phyloP scores from a whole-genome alignment of 2,797 vertebrate genomes.

The Cottoperca gobio region DNA sequence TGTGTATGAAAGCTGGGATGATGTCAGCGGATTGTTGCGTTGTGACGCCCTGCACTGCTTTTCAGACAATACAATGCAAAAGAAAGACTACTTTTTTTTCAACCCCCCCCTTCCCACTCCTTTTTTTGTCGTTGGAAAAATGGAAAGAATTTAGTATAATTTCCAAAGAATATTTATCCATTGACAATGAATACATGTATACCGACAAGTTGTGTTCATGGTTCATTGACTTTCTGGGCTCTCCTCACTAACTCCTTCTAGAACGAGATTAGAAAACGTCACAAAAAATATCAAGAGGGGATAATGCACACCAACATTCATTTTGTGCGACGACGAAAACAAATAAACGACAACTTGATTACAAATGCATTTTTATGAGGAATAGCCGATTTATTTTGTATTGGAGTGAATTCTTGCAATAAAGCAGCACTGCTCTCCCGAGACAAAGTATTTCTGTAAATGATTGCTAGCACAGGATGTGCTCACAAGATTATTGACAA shows the following conservation, averaged over 20 bases:
- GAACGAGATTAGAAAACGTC: constrained; percentile 25
- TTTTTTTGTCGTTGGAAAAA: constrained; percentile 1
- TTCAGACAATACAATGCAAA: constrained; percentile 38
- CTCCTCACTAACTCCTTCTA: constrained; percentile 6
- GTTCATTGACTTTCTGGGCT: constrained; percentile 2
- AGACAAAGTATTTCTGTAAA: constrained; percentile 25
- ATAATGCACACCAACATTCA: constrained; percentile 11
- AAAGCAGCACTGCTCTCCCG: not conserved
- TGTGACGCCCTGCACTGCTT: constrained; percentile 10
- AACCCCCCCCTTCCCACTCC: not conserved
- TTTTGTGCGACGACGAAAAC: constrained; percentile 27
- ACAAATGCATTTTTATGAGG: constrained; percentile 10
- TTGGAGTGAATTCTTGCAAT: not conserved
- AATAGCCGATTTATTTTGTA: constrained; percentile 16
- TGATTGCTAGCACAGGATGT: constrained; percentile 27
- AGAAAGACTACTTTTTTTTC: not conserved
- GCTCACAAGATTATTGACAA: constrained; percentile 31
- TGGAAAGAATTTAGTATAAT: constrained; percentile 8
- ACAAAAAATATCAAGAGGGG: not conserved
- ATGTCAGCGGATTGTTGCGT: constrained; percentile 41
- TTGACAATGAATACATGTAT: constrained; percentile 35
- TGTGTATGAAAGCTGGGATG: constrained; percentile 29
- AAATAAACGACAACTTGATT: constrained; percentile 48
- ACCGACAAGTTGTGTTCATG: constrained; percentile 38
- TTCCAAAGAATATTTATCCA: constrained; percentile 23